phyloP scores from a whole-genome alignment of 2,888 invertebrate species.

The Epinotia ramella region DNA sequence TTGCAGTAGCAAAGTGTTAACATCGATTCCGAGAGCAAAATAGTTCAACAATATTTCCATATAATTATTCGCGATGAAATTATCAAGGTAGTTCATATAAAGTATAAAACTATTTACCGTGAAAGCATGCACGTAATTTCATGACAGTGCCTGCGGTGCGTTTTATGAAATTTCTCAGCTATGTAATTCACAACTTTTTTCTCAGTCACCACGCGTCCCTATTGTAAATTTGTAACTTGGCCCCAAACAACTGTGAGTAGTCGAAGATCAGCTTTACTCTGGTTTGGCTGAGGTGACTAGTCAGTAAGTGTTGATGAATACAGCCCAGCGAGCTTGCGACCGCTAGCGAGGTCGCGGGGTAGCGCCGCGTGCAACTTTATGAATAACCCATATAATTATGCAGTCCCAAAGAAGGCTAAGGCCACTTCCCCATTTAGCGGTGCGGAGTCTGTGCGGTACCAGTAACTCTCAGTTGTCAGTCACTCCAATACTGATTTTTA shows the following conservation, averaged over 20 bases:
- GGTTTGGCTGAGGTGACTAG: not conserved
- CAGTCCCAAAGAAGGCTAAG: not conserved
- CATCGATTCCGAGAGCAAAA: not conserved
- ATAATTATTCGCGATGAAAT: not conserved
- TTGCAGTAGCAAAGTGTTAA: not conserved
- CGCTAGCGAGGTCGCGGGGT: not conserved
- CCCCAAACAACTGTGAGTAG: too few species aligned
- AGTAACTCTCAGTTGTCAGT: too few species aligned
- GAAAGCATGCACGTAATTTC: slow-evolving; percentile 5
- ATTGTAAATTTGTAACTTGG: too few species aligned
- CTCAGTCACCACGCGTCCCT: not conserved
- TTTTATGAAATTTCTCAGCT: slow-evolving; percentile 15
- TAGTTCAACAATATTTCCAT: not conserved
- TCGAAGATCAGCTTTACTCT: too few species aligned
- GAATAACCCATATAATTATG: slow-evolving; percentile 5
- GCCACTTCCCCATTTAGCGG: too few species aligned
- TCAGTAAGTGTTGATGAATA: not conserved
- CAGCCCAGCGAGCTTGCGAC: not conserved
- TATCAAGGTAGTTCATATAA: not conserved
- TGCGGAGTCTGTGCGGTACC: too few species aligned
- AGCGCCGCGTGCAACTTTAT: not conserved
- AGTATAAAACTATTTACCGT: not conserved
- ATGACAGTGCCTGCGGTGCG: slow-evolving; percentile 2
- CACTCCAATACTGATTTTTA: too few species aligned
- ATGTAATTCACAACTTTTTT: not conserved